Evolutionary conservation across 2,888 invertebrate genomes (phyloP).

Genomic region (Drosophila atripex): DNA sequence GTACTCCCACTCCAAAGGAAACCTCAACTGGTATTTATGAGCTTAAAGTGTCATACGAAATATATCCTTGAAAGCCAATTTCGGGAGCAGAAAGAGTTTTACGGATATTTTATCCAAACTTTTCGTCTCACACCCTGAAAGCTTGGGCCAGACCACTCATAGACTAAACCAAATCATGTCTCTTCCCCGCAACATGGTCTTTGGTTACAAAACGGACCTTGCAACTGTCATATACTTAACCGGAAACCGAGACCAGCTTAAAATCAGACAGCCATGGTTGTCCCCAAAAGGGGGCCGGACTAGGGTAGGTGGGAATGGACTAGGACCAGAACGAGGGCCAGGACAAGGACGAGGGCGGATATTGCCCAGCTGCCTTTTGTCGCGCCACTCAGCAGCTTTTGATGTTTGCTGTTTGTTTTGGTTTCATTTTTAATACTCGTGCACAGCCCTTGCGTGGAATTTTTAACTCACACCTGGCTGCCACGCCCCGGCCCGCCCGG

Average conservation of each 20-base stretch:
- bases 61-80: neutral
- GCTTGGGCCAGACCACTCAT: slow-evolving; percentile 26
- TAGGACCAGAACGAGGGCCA: neutral
- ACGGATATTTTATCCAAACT: neutral
- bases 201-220: slow-evolving; percentile 39
- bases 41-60: neutral
- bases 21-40: neutral
- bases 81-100: neutral
- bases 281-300: slow-evolving; percentile 5
- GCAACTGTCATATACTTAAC: slow-evolving; percentile 60
- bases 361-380: slow-evolving; percentile 58
- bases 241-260: slow-evolving; percentile 51
- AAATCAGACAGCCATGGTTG: slow-evolving; percentile 47
- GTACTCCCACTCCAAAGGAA: neutral
- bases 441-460: slow-evolving; percentile 49
- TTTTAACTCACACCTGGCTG: slow-evolving; percentile 43
- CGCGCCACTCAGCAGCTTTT: slow-evolving; percentile 62
- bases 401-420: slow-evolving; percentile 75
- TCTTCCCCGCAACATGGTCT: slow-evolving; percentile 25
- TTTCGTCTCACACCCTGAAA: neutral
- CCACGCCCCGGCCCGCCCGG: neutral
- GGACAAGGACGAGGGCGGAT: slow-evolving; percentile 51
- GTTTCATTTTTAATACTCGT: slow-evolving; percentile 70
- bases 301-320: neutral
- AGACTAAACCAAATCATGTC: slow-evolving; percentile 10